Conservation (phyloP, 1,140 invertebrate genomes). For the Druon quercuslanigerum region DNA sequence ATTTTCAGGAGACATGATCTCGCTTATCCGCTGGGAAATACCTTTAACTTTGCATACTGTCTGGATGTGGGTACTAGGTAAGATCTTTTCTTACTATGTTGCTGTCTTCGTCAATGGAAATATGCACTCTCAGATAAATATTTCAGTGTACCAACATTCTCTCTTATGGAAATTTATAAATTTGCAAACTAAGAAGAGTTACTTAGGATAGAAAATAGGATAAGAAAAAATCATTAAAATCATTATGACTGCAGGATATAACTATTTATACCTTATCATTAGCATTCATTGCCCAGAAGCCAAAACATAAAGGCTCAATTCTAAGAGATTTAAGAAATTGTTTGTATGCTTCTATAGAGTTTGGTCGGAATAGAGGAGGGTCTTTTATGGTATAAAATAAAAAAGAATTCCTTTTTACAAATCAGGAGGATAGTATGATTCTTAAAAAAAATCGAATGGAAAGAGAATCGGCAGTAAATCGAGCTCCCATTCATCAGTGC, state of each 20-base stretch:
- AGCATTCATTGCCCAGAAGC: too few relatives aligned
- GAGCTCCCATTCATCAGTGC: conserved; percentile 57
- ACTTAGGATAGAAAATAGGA: too few relatives aligned
- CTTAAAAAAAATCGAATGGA: conserved; percentile 39
- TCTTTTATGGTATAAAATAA: background rate
- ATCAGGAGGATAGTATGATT: conserved; percentile 3
- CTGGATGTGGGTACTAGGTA: background rate
- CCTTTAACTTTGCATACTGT: conserved; percentile 21
- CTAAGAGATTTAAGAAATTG: too few relatives aligned
- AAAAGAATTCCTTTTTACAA: conserved; percentile 1
- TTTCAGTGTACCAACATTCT: background rate
- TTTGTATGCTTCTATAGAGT: background rate
- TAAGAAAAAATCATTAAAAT: too few relatives aligned
- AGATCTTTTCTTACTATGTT: conserved; percentile 2
- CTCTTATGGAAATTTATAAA: background rate
- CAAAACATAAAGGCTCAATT: too few relatives aligned
- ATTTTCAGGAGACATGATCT: conserved; percentile 3
- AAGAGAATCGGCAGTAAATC: conserved; percentile 56
- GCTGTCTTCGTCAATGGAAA: conserved; percentile 14
- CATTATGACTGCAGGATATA: too few relatives aligned
- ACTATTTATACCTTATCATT: background rate
- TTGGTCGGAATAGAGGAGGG: background rate
- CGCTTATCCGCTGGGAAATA: conserved; percentile 16
- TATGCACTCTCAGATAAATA: background rate
- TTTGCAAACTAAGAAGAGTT: too few relatives aligned